phyloP scores from a whole-genome alignment of 2,888 invertebrate species.

The Mystacides longicornis region DNA sequence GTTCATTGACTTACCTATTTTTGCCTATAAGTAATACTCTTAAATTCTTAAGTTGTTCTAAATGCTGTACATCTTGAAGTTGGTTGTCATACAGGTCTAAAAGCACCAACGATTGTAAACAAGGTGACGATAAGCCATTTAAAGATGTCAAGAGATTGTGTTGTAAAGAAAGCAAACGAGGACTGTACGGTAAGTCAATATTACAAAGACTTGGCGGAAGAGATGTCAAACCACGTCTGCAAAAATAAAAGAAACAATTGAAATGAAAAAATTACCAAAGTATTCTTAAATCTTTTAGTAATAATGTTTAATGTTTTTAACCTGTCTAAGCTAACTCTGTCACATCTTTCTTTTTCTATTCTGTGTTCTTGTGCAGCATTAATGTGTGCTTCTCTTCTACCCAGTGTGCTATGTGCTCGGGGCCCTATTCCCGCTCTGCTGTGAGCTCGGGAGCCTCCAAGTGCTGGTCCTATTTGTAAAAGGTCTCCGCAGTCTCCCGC shows the following conservation, averaged over 20 bases:
- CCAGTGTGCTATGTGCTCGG: conserved; percentile 48
- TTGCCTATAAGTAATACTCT: conserved; percentile 86
- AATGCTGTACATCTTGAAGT: conserved; percentile 74
- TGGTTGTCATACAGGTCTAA: conserved; percentile 93
- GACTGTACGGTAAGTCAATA: conserved; percentile 71
- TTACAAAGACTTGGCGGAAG: conserved; percentile 54
- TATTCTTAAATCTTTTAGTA: too few relatives aligned
- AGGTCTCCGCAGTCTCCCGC: conserved; percentile 38
- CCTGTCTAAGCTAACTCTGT: conserved; percentile 82
- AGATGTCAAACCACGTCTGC: conserved; percentile 68
- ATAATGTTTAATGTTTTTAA: too few relatives aligned
- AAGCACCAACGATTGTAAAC: conserved; percentile 75
- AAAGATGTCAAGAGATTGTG: conserved; percentile 81
- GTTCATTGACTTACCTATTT: conserved; percentile 81
- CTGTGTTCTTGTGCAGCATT: conserved; percentile 61
- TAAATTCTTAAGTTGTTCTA: conserved; percentile 70
- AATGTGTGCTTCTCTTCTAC: conserved; percentile 46
- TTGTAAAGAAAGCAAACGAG: conserved; percentile 81
- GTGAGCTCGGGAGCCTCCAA: conserved; percentile 36
- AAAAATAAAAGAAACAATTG: conserved; percentile 28
- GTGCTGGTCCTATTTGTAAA: conserved; percentile 44
- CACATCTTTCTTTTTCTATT: conserved; percentile 78
- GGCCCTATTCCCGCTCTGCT: conserved; percentile 37
- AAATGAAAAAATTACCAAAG: too few relatives aligned
- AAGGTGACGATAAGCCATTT: conserved; percentile 48